A percentile compares a stretch with the other conserved stretches of the same genome.
Evolutionary conservation across 1,140 invertebrate genomes (phyloP).

Genomic region (Drosophila parvula): DNA sequence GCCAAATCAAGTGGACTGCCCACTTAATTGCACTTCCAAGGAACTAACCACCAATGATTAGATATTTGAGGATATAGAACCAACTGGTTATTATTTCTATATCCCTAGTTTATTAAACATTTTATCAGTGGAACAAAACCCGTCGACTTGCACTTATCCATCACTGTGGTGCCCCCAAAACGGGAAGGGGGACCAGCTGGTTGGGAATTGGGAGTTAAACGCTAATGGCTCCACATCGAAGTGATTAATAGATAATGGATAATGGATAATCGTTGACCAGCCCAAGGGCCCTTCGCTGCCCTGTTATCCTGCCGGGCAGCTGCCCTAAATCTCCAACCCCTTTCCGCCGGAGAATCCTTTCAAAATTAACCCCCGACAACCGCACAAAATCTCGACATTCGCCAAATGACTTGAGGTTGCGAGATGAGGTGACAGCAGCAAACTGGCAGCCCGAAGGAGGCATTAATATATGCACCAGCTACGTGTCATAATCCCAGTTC

Average conservation of each 20-base stretch:
- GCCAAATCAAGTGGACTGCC: no score
- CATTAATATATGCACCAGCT: conserved; percentile 63
- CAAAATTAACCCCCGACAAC: conserved; percentile 15
- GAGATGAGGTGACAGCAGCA: conserved; percentile 51
- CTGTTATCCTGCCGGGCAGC: background rate
- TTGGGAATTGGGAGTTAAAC: background rate
- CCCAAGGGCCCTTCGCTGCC: background rate
- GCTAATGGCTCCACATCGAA: background rate
- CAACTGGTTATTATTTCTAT: no score
- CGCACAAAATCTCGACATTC: conserved; percentile 37
- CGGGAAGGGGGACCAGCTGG: no score
- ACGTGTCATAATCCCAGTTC: conserved; percentile 59
- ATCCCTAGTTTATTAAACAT: no score
- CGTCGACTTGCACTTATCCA: no score
- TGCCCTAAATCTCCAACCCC: background rate
- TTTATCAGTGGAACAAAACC: background rate
- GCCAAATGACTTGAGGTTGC: conserved; percentile 51
- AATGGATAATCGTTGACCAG: background rate
- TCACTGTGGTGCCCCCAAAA: no score
- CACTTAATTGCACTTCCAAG: no score
- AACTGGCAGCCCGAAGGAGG: conserved; percentile 4
- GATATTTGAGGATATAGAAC: no score
- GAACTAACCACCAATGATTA: no score
- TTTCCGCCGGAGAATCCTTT: background rate
- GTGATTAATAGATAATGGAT: background rate